Conservation (phyloP, 1,140 invertebrate species). For the Drosophila ananassae region DNA sequence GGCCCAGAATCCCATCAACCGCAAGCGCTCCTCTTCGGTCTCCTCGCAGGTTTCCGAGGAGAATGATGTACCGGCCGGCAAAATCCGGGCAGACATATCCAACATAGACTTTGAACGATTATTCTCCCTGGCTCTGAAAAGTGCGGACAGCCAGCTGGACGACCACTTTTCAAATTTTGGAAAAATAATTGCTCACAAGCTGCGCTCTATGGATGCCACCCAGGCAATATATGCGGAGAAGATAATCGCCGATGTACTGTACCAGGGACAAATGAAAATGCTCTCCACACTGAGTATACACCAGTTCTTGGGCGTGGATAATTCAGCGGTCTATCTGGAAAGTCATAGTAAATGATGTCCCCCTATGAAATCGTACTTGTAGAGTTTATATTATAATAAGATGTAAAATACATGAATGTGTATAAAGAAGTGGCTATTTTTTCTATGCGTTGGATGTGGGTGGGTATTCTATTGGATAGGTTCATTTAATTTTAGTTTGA, state of each 20-base stretch:
- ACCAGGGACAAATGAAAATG: slow-evolving; percentile 84
- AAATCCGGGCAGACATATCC: slow-evolving; percentile 68
- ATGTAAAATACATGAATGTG: slow-evolving; percentile 58
- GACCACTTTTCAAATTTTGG: slow-evolving; percentile 84
- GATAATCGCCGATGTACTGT: slow-evolving; percentile 84
- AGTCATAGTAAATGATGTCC: slow-evolving; percentile 70
- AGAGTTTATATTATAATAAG: slow-evolving; percentile 58
- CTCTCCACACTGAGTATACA: slow-evolving; percentile 73
- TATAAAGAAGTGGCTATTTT: slow-evolving; percentile 9
- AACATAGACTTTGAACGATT: slow-evolving; percentile 74
- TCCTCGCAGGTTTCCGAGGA: slow-evolving; percentile 74
- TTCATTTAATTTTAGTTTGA: background rate
- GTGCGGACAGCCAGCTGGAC: slow-evolving; percentile 65
- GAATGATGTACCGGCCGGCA: slow-evolving; percentile 48
- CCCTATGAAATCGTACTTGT: slow-evolving; percentile 36
- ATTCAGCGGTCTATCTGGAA: slow-evolving; percentile 69
- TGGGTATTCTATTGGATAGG: no score
- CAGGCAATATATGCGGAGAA: slow-evolving; percentile 84
- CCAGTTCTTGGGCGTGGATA: slow-evolving; percentile 72
- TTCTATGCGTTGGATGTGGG: background rate
- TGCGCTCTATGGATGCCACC: slow-evolving; percentile 80
- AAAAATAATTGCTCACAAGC: slow-evolving; percentile 83
- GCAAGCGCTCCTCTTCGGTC: slow-evolving; percentile 70
- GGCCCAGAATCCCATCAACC: slow-evolving; percentile 29
- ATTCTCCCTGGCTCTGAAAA: slow-evolving; percentile 69